A percentile compares a stretch with the other conserved stretches of the same genome.
Evolutionary conservation across 92 coral and sea anemone species (phyloP).

Genomic region (Porites cylindrica): DNA sequence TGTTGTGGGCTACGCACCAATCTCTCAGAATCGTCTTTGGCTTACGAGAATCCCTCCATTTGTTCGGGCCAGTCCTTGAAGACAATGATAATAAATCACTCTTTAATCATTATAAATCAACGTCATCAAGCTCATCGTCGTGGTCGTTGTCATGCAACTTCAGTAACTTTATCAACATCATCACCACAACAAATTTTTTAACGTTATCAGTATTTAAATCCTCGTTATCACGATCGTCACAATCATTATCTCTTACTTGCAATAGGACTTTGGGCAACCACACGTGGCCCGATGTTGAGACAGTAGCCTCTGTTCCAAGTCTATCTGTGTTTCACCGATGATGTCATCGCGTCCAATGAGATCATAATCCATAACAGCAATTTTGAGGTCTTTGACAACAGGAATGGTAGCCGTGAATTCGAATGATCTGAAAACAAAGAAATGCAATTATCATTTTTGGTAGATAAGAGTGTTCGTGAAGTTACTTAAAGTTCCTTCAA

Average conservation of each 20-base stretch:
- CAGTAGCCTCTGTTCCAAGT: constrained; percentile 86
- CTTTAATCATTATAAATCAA: too few relatives aligned
- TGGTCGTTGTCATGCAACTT: too few relatives aligned
- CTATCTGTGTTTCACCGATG: constrained; percentile 90
- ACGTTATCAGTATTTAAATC: too few relatives aligned
- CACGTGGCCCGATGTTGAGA: constrained; percentile 83
- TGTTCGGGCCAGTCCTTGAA: constrained; percentile 81
- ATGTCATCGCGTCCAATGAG: constrained; percentile 84
- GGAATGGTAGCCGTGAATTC: constrained; percentile 86
- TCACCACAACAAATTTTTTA: too few relatives aligned
- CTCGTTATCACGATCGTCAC: background rate
- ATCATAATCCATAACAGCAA: constrained; percentile 83
- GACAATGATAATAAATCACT: background rate
- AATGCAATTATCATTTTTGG: background rate
- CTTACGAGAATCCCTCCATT: constrained; percentile 84
- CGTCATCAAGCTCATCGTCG: background rate
- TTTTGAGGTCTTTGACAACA: constrained; percentile 84
- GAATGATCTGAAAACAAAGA: constrained; percentile 59
- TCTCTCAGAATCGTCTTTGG: constrained; percentile 82
- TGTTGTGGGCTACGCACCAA: constrained; percentile 80
- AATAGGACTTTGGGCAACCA: constrained; percentile 81
- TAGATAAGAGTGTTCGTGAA: too few relatives aligned
- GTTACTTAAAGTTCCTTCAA: too few relatives aligned
- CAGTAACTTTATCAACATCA: too few relatives aligned
- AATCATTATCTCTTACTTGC: constrained; percentile 51